Conservation (phyloP, 2,797 vertebrate species). For the Typhlichthys eigenmanni region DNA sequence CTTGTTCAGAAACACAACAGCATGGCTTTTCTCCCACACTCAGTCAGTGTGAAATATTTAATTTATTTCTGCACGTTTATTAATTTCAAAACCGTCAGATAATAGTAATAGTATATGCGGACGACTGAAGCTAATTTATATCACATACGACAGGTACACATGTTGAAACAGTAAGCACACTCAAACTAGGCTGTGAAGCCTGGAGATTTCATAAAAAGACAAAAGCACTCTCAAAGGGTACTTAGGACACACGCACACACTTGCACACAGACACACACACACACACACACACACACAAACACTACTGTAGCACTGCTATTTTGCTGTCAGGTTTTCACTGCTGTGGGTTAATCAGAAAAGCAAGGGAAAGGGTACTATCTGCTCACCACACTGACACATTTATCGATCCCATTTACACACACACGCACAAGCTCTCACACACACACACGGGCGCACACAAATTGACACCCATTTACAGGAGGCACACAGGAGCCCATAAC, state of each 20-base stretch:
- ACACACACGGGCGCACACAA: conserved; percentile 57
- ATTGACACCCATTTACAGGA: conserved; percentile 73
- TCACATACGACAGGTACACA: conserved; percentile 13
- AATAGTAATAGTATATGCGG: no score
- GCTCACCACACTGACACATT: conserved; percentile 79
- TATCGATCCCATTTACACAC: conserved; percentile 81
- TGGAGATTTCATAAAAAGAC: conserved; percentile 65
- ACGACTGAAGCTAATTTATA: background rate
- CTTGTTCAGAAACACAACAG: no score
- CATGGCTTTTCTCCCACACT: no score
- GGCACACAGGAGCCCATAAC: conserved; percentile 81
- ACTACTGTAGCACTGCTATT: conserved; percentile 61
- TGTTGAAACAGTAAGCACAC: conserved; percentile 10
- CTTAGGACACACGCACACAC: conserved; percentile 24
- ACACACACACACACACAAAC: conserved; percentile 34
- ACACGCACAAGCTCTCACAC: conserved; percentile 49
- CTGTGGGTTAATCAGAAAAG: conserved; percentile 82
- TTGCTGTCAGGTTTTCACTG: conserved; percentile 76
- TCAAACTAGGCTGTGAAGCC: conserved; percentile 37
- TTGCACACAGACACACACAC: conserved; percentile 4
- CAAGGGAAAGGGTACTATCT: conserved; percentile 82
- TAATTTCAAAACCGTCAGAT: no score
- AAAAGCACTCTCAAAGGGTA: conserved; percentile 49
- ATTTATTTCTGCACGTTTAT: no score
- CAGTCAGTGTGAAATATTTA: no score